Conservation (phyloP, 1,140 invertebrate species). For the Marisa cornuarietis region DNA sequence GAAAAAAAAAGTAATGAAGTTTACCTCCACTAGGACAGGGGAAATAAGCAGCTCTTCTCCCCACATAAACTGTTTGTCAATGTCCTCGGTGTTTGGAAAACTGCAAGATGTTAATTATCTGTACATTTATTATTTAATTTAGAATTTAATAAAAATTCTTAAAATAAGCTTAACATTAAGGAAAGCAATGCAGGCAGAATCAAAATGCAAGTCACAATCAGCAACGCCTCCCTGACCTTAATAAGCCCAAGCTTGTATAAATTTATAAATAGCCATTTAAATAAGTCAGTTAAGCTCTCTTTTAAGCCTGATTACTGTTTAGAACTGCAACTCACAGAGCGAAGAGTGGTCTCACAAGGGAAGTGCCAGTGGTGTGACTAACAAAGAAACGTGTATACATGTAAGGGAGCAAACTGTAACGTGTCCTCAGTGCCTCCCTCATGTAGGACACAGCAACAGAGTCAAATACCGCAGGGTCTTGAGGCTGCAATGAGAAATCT, state of each 20-base stretch:
- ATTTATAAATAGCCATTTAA: no score
- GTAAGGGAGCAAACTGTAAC: slow-evolving; percentile 83
- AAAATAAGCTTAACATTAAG: not conserved
- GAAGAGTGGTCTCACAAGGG: slow-evolving; percentile 82
- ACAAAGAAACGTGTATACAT: slow-evolving; percentile 84
- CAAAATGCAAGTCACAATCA: not conserved
- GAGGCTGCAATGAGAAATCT: slow-evolving; percentile 37
- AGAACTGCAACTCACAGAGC: slow-evolving; percentile 48
- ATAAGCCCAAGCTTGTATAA: no score
- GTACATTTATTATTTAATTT: no score
- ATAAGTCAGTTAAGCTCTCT: no score
- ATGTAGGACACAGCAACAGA: slow-evolving; percentile 57
- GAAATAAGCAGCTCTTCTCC: slow-evolving; percentile 79
- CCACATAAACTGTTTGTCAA: slow-evolving; percentile 85
- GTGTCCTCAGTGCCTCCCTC: slow-evolving; percentile 71
- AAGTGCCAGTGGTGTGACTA: slow-evolving; percentile 76
- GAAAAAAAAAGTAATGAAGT: not conserved
- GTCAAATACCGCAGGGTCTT: slow-evolving; percentile 55
- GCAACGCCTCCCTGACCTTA: no score
- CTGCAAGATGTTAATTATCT: slow-evolving; percentile 25
- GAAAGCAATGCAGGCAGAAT: not conserved
- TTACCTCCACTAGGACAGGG: slow-evolving; percentile 70
- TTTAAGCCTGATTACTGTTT: no score
- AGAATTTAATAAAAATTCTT: not conserved
- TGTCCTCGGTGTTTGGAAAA: slow-evolving; percentile 53